Percentiles rank a stretch among this genome's conserved stretches.
phyloP scores from a whole-genome alignment of 2,113 vertebrate genomes.

The Heptranchias perlo region DNA sequence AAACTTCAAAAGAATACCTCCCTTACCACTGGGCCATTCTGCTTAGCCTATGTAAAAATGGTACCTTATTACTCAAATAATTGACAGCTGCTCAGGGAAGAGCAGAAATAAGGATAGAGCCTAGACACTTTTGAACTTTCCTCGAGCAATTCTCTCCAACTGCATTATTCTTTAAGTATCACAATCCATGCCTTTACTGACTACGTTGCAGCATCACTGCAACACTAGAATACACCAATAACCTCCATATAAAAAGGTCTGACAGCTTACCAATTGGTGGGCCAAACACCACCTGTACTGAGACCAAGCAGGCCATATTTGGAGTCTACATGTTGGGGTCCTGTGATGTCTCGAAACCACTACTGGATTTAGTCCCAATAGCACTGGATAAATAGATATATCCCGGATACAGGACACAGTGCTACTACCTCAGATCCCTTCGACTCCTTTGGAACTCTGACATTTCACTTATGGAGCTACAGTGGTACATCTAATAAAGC shows the following conservation, averaged over 20 bases:
- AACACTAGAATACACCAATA: no score
- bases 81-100: neutral
- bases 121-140: neutral
- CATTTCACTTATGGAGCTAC: no score
- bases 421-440: no score
- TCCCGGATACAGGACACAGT: no score
- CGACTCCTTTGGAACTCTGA: no score
- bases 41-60: neutral
- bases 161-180: neutral
- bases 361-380: no score
- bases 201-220: neutral
- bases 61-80: neutral
- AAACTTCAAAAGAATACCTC: neutral
- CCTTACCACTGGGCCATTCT: neutral
- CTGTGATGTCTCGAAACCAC: no score
- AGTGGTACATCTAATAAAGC: no score
- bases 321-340: no score
- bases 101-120: neutral
- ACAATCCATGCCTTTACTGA: neutral
- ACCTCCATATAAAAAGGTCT: neutral
- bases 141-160: no score
- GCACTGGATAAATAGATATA: no score
- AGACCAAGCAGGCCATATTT: neutral
- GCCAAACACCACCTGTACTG: neutral
- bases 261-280: neutral